Evolutionary conservation across 1,140 invertebrate genomes (phyloP), one percentile per base, ranked within the genome.

Genomic region (Plutomurus gul): DNA sequence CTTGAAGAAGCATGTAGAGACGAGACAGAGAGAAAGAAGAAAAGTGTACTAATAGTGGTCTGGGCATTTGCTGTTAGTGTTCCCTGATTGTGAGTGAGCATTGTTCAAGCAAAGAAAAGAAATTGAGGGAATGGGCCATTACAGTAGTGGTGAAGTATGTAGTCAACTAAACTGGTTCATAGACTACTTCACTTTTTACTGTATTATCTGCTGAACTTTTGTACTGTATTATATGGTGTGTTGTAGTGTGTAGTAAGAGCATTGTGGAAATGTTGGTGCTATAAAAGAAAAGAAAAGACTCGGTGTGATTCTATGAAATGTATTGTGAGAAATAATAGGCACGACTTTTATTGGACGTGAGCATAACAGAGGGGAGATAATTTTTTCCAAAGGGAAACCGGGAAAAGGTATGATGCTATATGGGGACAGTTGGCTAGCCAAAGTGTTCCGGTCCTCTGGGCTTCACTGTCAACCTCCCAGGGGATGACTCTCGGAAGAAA

Each of bases 391-490:
- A 65, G 56, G 27, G 56, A 65, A 65, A 65, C 30, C 22, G 13
- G 30, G n/a, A 30, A 65, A 65, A 65, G 56, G 56, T 65, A 65
- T 18, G 51, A 33, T 30, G 51, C 10, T 36, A 33, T 36, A 33
- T 33, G 16, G 56, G 56, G 56, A 65, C 56, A 65, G 56, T 65
- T 65, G 56, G 56, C 56, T 65, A 56, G 56, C 56, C 56, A 65
- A 60, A 43, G 33, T 47, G 75, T 76, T 76, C 75, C 75, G 75
- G 30, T 76, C 75, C 39, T 76, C 75, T 60, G 75, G 33, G 51
- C 51, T 60, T 76, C 51, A n/a, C 75, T 76, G 75, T 56, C 75
- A 56, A 56, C 47, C 30, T 65, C 56, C 56, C 56, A 33, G 30
- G 56, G 56, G 56, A 65, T n/a, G n/a, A 33, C 25, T 36, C 30